Evolutionary conservation across 2,113 vertebrate species (phyloP), one percentile per base, ranked within the genome.

Genomic region (Bubo scandiacus): DNA sequence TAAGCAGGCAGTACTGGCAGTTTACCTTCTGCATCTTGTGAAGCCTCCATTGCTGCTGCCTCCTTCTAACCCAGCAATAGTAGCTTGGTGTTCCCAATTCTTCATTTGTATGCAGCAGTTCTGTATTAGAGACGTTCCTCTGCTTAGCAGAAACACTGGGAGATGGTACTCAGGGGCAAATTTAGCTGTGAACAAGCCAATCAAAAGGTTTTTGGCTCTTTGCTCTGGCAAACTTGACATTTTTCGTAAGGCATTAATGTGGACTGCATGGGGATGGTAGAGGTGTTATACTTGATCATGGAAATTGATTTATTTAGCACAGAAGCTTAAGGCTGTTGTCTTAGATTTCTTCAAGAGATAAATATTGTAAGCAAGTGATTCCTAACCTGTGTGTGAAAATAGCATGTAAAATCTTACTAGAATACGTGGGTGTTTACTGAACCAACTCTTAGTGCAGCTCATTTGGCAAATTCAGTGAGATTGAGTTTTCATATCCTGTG

Each of bases 81-180:
- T 19, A 42, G 27, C 43, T 12, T 18, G 13, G 21, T 49, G 38
- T 51, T 92, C 45, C 51, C 38, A 20, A 2, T 19, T 12, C 52
- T 54, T 45, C 22, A 9, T 55, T 27, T 55, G 23, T 78, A 19
- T 34, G 17, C 72, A 63, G 15, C 25, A 25, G 9, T 58, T 84
- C 59, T 43, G 4, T 55, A 1, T 32, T 43, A 49, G 65, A 68
- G 62, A 62, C 20, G 6, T n/a, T 38, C 59, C 18, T 58, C 58
- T 71, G 45, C 85, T 71, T 38, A 30, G 34, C 43, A 71, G 70
- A 67, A 87, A 21, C 20, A 5, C 49, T 54, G 63, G n/a, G 20
- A 80, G n/a, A 34, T 67, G 55, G n/a, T 55, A 57, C 32, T 17
- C 0, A 1, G 49, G 52, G 6, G 4, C 0, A 0, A 78, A 74